Base-by-base conservation (phyloP, 2,888 invertebrate species). In the Oasisia sp. region DNA sequence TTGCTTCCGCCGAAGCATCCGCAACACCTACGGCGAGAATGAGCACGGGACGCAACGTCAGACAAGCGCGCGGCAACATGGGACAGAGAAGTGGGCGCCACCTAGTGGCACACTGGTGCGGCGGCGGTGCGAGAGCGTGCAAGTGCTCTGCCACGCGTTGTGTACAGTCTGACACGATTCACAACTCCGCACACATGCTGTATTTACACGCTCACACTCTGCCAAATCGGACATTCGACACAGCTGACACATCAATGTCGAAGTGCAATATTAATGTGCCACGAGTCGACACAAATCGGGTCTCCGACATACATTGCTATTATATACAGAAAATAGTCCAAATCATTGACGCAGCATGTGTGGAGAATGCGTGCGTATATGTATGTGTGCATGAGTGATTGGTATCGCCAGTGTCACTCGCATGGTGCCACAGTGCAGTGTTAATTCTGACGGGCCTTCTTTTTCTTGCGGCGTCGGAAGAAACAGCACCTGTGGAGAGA, bases 381-480 rank as follows among this genome's bases (percentile, higher is more conserved):
- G 74, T 74, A 19, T 74, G 74, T 27, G 74, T 74, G 74, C 74
- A 74, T 74, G 74, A 74, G 74, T 74, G 74, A 74, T 74, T 74
- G 19, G 74, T 74, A 74, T 74, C 74, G 74, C 74, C 74, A 74
- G 74, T 74, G 74, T 74, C 74, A 74, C 74, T 74, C 74, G 74
- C 74, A n/a, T 7, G 74, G 74, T 74, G 74, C 74, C 74, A 74
- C 27, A 74, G 74, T 74, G 74, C 27, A 7, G 74, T 74, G 74
- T 74, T 74, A 74, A 74, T 74, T 74, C 74, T 74, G 74, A 74
- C 74, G 74, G 74, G 74, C 74, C 98, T 99, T 99, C 98, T 99
- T 99, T 98, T 99, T 99, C 98, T 99, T 99, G 97, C 99, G 98
- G 97, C 99, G 98, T 97, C 99, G 98, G 98, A 99, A 99, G 97